These are phyloP conservation scores for Drosophila grimshawi DNA, from an alignment of 1,140 invertebrate genomes.

Conservation along the genomic window DNA sequence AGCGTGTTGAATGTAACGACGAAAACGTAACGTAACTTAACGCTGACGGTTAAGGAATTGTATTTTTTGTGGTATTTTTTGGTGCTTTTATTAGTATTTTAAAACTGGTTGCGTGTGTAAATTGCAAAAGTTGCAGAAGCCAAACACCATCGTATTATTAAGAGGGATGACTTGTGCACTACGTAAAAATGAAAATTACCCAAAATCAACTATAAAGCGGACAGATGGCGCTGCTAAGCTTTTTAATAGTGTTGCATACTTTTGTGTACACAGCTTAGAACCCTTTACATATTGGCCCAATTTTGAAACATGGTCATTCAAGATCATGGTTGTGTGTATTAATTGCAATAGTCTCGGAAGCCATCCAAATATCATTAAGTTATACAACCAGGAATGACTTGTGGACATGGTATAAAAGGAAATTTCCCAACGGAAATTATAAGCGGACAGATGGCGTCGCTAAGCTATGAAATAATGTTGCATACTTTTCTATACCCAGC, in stretches of 20 bases:
- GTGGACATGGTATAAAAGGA: no score
- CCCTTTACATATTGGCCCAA: background rate
- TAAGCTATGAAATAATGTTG: no score
- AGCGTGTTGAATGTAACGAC: slow-evolving; percentile 24
- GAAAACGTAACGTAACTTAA: slow-evolving; percentile 16
- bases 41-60: background rate
- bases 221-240: background rate
- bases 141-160: no score
- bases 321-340: no score
- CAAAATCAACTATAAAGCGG: background rate
- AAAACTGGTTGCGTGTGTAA: background rate
- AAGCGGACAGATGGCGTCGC: no score
- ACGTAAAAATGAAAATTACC: background rate
- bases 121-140: background rate
- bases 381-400: no score
- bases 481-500: no score
- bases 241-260: background rate
- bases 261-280: background rate
- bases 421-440: no score
- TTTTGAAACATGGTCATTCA: background rate
- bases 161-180: background rate
- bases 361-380: no score
- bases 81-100: background rate
- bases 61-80: slow-evolving; percentile 27
- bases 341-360: no score